A percentile compares a stretch with the other conserved stretches of the same genome.
phyloP scores from a whole-genome alignment of 1,140 invertebrate genomes.

The Meloidogyne hapla region DNA sequence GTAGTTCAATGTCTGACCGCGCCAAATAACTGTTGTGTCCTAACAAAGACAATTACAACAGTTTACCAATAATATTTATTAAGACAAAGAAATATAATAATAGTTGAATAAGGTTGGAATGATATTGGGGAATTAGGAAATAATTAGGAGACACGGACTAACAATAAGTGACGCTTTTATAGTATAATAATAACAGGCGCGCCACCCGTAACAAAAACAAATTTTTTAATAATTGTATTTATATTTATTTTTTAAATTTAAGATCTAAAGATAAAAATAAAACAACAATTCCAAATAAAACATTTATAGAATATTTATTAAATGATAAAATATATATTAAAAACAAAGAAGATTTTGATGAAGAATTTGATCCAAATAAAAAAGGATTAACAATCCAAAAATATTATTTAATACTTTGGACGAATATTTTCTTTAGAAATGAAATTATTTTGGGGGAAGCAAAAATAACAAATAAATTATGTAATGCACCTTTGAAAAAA shows the following conservation, averaged over 20 bases:
- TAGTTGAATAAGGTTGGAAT: too few relatives aligned
- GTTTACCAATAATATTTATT: too few relatives aligned
- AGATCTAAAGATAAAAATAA: not conserved
- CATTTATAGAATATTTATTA: not conserved
- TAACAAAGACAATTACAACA: too few relatives aligned
- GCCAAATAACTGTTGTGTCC: too few relatives aligned
- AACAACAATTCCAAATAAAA: not conserved
- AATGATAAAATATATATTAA: not conserved
- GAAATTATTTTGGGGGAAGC: not conserved
- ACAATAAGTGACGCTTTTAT: too few relatives aligned
- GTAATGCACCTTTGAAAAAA: not conserved
- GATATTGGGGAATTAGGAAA: too few relatives aligned
- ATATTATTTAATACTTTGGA: not conserved
- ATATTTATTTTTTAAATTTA: not conserved
- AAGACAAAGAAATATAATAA: too few relatives aligned
- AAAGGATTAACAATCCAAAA: not conserved
- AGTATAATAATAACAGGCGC: too few relatives aligned
- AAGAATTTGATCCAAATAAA: not conserved
- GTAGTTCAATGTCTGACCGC: too few relatives aligned
- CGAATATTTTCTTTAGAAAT: not conserved
- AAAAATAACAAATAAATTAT: not conserved
- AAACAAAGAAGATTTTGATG: not conserved
- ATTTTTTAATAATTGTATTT: too few relatives aligned
- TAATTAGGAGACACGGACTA: too few relatives aligned
- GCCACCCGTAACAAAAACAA: too few relatives aligned